Evolutionary conservation across 1,140 invertebrate genomes (phyloP).

Genomic region (Onthophagus taurus): DNA sequence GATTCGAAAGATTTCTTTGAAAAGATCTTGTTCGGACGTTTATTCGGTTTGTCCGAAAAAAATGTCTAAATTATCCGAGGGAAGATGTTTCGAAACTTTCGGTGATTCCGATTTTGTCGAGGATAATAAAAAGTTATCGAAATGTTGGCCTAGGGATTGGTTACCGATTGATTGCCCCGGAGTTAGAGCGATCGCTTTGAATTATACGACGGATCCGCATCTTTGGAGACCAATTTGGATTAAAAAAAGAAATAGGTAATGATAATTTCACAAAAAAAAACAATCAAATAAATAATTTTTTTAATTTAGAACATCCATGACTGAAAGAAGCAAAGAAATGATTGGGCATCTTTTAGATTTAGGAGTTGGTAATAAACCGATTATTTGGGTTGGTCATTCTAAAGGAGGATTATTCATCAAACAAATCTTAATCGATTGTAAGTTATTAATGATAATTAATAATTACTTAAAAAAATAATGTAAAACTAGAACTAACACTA

Average conservation of each 20-base stretch:
- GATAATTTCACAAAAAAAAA: slow-evolving; percentile 8
- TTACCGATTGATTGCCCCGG: slow-evolving; percentile 54
- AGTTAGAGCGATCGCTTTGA: slow-evolving; percentile 55
- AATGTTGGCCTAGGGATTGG: slow-evolving; percentile 63
- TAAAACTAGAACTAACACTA: too few species aligned
- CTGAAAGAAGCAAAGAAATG: slow-evolving; percentile 56
- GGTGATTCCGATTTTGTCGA: background rate
- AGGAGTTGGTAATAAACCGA: slow-evolving; percentile 51
- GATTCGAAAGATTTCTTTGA: slow-evolving; percentile 1
- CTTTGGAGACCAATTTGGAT: slow-evolving; percentile 61
- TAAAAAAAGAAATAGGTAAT: slow-evolving; percentile 48
- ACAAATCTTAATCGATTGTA: slow-evolving; percentile 52
- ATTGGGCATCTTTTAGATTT: slow-evolving; percentile 46
- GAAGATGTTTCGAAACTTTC: background rate
- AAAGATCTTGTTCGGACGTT: background rate
- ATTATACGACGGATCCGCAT: slow-evolving; percentile 59
- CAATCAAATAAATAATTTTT: slow-evolving; percentile 5
- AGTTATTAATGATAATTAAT: slow-evolving; percentile 11
- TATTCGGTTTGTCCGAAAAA: background rate
- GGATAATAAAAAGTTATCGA: slow-evolving; percentile 37
- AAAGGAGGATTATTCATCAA: slow-evolving; percentile 65
- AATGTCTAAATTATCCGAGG: background rate
- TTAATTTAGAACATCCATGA: slow-evolving; percentile 41
- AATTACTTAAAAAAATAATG: too few species aligned
- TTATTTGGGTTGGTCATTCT: slow-evolving; percentile 62